A percentile compares a stretch with the other conserved stretches of the same genome.
Evolutionary conservation across 2,113 vertebrate species (phyloP).

Genomic region (Lamprologus tigripictilis): DNA sequence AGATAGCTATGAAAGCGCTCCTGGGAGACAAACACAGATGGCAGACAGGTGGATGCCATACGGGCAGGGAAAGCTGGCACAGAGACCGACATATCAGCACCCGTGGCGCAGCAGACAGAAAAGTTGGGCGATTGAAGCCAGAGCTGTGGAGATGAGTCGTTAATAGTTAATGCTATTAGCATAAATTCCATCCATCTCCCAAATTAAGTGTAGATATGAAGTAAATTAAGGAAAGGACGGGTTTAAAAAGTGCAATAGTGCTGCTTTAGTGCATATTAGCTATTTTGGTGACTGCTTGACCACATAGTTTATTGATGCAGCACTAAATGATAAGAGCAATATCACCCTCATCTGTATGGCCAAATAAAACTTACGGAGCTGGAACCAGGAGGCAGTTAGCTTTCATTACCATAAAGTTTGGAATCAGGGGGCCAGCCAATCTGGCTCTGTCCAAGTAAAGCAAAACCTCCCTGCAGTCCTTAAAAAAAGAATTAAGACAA

Average conservation of each 20-base stretch:
- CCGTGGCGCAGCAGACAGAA: not conserved
- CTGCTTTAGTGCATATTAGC: not conserved
- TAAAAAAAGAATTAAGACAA: not conserved
- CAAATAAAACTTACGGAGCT: not conserved
- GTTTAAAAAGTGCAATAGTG: not conserved
- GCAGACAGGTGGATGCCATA: constrained; percentile 17
- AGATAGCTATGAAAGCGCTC: not conserved
- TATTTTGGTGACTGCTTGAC: not conserved
- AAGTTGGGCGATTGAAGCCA: not conserved
- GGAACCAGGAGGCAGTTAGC: not conserved
- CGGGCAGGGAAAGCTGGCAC: not conserved
- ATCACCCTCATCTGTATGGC: not conserved
- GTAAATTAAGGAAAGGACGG: fast-evolving
- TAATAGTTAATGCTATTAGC: not conserved
- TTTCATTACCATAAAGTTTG: not conserved
- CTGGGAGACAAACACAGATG: constrained; percentile 29
- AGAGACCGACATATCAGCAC: not conserved
- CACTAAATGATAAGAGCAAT: not conserved
- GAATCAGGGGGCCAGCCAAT: not conserved
- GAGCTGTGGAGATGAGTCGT: not conserved
- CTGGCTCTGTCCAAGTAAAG: not conserved
- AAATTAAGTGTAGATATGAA: not conserved
- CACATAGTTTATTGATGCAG: not conserved
- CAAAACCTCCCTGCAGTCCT: not conserved
- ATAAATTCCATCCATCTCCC: not conserved